Base-by-base conservation (phyloP, 2,113 vertebrate genomes). In the Typhlomys cinereus region DNA sequence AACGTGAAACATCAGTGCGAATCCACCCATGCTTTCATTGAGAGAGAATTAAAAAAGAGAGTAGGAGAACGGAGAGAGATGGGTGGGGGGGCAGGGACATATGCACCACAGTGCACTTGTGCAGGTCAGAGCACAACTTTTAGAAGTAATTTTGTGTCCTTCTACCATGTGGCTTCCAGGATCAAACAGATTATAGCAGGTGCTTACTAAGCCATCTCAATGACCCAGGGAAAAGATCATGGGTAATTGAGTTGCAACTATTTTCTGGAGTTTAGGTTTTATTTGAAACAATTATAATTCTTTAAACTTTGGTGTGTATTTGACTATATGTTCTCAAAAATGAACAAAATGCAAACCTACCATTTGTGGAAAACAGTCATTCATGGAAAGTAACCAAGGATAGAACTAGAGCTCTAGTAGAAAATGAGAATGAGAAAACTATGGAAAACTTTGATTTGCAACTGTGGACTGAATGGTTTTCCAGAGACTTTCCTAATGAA, bases 1-100 rank as follows among this genome's bases (percentile, higher is more conserved):
- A 93, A 94, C 85, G 95, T 97, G 85, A 92, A 96, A 92, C 91
- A 96, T 93, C 75, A 76, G 2, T 52, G 5, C 95, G 95, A 96
- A 95, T 92, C 90, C 50, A 93, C 48, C 61, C 83, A 90, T 95
- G 90, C 91, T 88, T 87, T 97, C 88, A 89, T 82, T 95, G 87
- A 80, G 94, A n/a, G n/a, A n/a, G n/a, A n/a, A n/a, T n/a, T n/a
- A n/a, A n/a, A n/a, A n/a, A n/a, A n/a, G n/a, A n/a, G n/a, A n/a
- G n/a, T n/a, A n/a, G n/a, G n/a, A n/a, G n/a, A n/a, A n/a, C n/a
- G n/a, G n/a, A n/a, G n/a, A n/a, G n/a, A n/a, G n/a, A n/a, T n/a
- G n/a, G n/a, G n/a, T n/a, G n/a, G n/a, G n/a, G n/a, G n/a, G n/a
- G n/a, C n/a, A n/a, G n/a, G n/a, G n/a, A n/a, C n/a, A n/a, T n/a